Evolutionary conservation across 2,113 vertebrate genomes (phyloP), one percentile per base, ranked within the genome.

Genomic region (Psophia crepitans): DNA sequence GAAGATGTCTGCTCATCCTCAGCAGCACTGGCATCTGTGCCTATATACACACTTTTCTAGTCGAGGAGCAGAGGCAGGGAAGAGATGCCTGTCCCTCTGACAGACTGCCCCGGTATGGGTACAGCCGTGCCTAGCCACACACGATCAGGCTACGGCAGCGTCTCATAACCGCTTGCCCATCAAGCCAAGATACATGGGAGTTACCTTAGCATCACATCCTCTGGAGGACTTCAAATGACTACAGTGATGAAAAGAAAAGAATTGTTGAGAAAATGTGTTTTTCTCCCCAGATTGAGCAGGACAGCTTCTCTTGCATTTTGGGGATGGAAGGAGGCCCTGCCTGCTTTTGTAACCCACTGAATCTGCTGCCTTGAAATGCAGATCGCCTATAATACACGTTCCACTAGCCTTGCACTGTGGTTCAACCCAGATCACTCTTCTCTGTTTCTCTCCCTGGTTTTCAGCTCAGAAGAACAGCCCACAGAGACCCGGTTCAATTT

Each of bases 41-140:
- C 35, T 32, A 5, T 39, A 23, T 14, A 49, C 12, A 39, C 21
- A 27, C 4, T 54, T 66, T 65, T 66, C 23, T 33, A 49, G 46
- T 46, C 0, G 1, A 16, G 14, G 9, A 14, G 7, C 14, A 20
- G 23, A 0, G 63, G 39, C 0, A 5, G 33, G 12, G 16, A 27
- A 35, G 60, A 84, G 35, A 8, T 24, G 24, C 28, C 39, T 57
- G 1, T 87, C n/a, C 33, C 30, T 65, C 68, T 57, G 77, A 37
- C 17, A 41, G 41, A 30, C 41, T 80, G 30, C 11, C 26, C 35
- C 11, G 4, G 11, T 14, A 20, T 27, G 77, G 71, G 13, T 57
- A 41, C 23, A 89, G 32, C 49, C 48, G 37, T 76, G 35, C 68
- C 54, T 33, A 14, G 41, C n/a, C 35, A 48, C 41, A n/a, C 73